These are phyloP conservation scores for Gerris lacustris DNA, from an alignment of 2,888 invertebrate genomes.

Conservation along the genomic window DNA sequence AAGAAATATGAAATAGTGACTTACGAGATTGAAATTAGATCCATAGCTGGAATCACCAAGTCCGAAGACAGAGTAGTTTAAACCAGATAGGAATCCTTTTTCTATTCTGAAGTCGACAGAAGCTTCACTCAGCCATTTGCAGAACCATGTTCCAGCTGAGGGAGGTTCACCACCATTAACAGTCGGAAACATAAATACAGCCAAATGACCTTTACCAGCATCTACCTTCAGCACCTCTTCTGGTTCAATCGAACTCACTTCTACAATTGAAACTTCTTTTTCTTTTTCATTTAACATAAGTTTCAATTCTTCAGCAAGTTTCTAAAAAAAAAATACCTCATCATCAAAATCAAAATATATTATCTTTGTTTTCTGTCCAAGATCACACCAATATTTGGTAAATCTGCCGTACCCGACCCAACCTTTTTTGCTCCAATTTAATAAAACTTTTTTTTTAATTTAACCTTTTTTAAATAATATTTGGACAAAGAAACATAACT, in stretches of 20 bases:
- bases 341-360: too few relatives aligned
- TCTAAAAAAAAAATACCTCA: neutral
- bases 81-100: slow-evolving; percentile 38
- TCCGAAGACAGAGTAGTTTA: slow-evolving; percentile 42
- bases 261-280: neutral
- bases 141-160: slow-evolving; percentile 40
- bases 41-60: slow-evolving; percentile 43
- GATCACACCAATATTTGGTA: too few relatives aligned
- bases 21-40: slow-evolving; percentile 38
- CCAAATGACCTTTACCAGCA: slow-evolving; percentile 11
- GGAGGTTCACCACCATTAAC: slow-evolving; percentile 43
- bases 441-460: too few relatives aligned
- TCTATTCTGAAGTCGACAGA: slow-evolving; percentile 43
- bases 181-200: slow-evolving; percentile 42
- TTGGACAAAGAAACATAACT: too few relatives aligned
- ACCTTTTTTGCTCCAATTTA: too few relatives aligned
- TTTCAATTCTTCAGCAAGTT: neutral
- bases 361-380: too few relatives aligned
- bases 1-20: neutral
- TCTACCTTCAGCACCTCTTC: slow-evolving; percentile 20
- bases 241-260: slow-evolving; percentile 17
- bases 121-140: slow-evolving; percentile 42
- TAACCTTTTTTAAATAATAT: too few relatives aligned
- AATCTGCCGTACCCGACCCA: too few relatives aligned
- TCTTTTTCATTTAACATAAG: neutral